Evolutionary conservation across 2,113 vertebrate genomes (phyloP), one percentile per base, ranked within the genome.

Genomic region (Callorhinus ursinus): DNA sequence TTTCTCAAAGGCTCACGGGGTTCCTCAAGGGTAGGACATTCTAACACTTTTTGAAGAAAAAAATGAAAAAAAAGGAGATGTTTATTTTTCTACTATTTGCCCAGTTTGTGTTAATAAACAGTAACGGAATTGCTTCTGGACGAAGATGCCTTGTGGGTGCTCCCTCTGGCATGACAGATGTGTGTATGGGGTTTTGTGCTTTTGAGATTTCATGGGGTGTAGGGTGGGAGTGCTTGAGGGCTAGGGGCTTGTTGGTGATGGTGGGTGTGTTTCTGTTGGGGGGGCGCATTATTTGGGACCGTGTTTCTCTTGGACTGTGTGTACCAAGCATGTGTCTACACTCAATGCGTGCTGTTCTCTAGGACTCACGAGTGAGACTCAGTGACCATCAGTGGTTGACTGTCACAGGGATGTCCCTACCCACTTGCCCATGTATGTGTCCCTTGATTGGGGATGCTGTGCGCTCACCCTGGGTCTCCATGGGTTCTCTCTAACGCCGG

Each of bases 1-100:
- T 93, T 72, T 97, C 59, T 96, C 82, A 49, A 88, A 74, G 91
- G 39, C n/a, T 93, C 63, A 5, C 11, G 53, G 51, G 51, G 26
- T 55, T 95, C 65, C 77, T 91, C 93, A 92, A 97, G 96, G 93
- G 39, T 89, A 95, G 87, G 86, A 51, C 18, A 39, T 89, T 89
- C 18, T 92, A 91, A 21, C 28, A 4, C 15, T 22, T 31, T 53
- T 53, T 33, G 42, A 53, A 65, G 24, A 42, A 81, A 88, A 95
- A 33, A 36, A n/a, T 19, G 33, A 0, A 59, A 42, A 26, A 57
- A 55, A 61, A 82, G 36, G 63, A 77, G 88, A 53, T 83, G 42
- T 69, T 96, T 91, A 4, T 57, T 97, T 96, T 97, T 86, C 93
- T 88, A 51, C 21, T 26, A 10, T 95, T 89, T 92, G 28, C 51